phyloP scores from a whole-genome alignment of 2,888 invertebrate species.

The Leptogaster cylindrica region DNA sequence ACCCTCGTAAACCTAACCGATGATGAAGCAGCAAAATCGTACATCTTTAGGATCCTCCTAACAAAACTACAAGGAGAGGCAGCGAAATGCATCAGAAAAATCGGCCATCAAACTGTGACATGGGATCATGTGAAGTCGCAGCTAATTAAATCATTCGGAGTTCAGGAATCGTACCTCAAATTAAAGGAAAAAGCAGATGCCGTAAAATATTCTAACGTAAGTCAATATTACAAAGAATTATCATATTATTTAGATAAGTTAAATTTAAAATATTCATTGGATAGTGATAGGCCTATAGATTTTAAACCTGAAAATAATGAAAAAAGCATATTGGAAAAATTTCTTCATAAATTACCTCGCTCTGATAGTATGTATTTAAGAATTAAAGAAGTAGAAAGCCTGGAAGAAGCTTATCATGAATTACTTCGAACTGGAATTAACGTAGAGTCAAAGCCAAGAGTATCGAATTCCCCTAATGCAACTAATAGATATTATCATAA shows the following conservation, averaged over 20 bases:
- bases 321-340: conserved; percentile 21
- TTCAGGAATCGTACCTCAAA: no score
- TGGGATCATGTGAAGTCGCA: no score
- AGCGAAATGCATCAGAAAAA: not conserved
- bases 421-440: not conserved
- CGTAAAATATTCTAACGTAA: no score
- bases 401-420: conserved; percentile 32
- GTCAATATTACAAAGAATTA: conserved; percentile 22
- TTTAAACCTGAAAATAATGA: conserved; percentile 22
- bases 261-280: conserved; percentile 31
- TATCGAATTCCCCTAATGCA: not conserved
- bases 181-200: no score
- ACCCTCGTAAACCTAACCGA: not conserved
- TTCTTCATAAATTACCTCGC: conserved; percentile 11
- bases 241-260: conserved; percentile 18
- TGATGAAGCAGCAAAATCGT: not conserved
- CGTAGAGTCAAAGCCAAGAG: no score
- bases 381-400: conserved; percentile 16
- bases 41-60: not conserved
- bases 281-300: not conserved
- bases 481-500: not conserved
- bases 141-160: no score
- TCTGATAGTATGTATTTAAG: conserved; percentile 24
- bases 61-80: conserved; percentile 1
- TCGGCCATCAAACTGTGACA: no score